Evolutionary conservation across 2,888 invertebrate species (phyloP).

Genomic region (Zeuzera pyrina): DNA sequence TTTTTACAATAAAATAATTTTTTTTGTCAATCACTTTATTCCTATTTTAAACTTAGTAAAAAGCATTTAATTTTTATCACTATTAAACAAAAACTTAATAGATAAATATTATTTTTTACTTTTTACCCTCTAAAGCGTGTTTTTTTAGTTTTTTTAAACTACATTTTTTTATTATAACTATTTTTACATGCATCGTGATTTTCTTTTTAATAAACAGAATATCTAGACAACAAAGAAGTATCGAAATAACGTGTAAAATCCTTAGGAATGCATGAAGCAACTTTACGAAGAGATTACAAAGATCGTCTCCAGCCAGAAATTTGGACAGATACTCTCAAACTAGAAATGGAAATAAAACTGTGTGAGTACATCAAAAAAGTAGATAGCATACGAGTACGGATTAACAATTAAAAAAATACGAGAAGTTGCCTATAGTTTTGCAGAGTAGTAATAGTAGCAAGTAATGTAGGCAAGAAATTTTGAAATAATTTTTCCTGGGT

Average conservation of each 20-base stretch:
- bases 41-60: too few relatives aligned
- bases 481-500: too few relatives aligned
- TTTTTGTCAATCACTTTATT: too few relatives aligned
- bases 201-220: conserved; percentile 5
- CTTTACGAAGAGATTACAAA: conserved; percentile 7
- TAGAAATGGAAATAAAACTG: conserved; percentile 8
- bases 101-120: too few relatives aligned
- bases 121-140: too few relatives aligned
- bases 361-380: conserved; percentile 7
- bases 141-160: too few relatives aligned
- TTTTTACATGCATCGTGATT: too few relatives aligned
- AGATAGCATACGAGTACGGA: conserved; percentile 7
- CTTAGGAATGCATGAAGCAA: conserved; percentile 9
- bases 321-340: conserved; percentile 8
- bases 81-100: too few relatives aligned
- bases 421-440: conserved; percentile 8
- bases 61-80: too few relatives aligned
- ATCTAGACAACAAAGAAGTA: conserved; percentile 7
- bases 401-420: conserved; percentile 8
- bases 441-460: conserved; percentile 5
- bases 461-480: conserved; percentile 5
- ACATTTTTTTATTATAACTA: too few relatives aligned
- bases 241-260: conserved; percentile 9
- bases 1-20: too few relatives aligned
- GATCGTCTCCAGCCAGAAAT: conserved; percentile 8